These are phyloP conservation scores for Coelinius sp. DNA, from an alignment of 2,888 invertebrate genomes.

Conservation along the genomic window DNA sequence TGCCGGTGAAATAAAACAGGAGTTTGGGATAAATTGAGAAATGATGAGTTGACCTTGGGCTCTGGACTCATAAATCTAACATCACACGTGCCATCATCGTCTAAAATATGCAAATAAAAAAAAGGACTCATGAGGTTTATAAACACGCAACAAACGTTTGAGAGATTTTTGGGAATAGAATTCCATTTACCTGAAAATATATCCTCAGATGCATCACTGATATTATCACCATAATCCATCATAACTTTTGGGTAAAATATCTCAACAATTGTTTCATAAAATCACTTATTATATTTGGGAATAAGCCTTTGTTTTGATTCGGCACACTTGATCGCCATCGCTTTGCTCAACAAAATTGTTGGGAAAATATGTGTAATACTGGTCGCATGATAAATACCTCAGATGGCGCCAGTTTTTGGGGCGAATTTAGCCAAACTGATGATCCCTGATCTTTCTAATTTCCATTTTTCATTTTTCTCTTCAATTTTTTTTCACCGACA, in stretches of 20 bases:
- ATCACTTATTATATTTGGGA: not conserved
- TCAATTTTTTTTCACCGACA: too few species aligned
- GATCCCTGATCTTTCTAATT: too few species aligned
- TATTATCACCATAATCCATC: conserved; percentile 27
- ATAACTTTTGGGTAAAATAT: not conserved
- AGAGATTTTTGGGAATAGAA: not conserved
- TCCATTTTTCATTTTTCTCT: too few species aligned
- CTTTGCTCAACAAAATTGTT: too few species aligned
- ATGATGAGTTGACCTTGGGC: conserved; percentile 20
- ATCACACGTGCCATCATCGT: conserved; percentile 41
- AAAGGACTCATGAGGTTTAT: not conserved
- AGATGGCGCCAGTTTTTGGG: too few species aligned
- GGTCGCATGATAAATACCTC: too few species aligned
- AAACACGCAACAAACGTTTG: not conserved
- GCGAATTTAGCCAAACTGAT: too few species aligned
- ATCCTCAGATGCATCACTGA: conserved; percentile 30
- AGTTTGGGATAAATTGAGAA: conserved; percentile 40
- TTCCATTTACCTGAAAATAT: conserved; percentile 38
- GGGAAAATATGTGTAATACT: too few species aligned
- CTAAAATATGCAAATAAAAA: not conserved
- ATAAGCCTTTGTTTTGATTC: not conserved
- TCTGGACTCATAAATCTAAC: conserved; percentile 14
- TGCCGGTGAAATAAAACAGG: conserved; percentile 39
- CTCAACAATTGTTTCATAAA: not conserved
- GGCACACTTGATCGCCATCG: too few species aligned